Conservation (phyloP, 2,888 invertebrate species). For the Holacanthella duospinosa region DNA sequence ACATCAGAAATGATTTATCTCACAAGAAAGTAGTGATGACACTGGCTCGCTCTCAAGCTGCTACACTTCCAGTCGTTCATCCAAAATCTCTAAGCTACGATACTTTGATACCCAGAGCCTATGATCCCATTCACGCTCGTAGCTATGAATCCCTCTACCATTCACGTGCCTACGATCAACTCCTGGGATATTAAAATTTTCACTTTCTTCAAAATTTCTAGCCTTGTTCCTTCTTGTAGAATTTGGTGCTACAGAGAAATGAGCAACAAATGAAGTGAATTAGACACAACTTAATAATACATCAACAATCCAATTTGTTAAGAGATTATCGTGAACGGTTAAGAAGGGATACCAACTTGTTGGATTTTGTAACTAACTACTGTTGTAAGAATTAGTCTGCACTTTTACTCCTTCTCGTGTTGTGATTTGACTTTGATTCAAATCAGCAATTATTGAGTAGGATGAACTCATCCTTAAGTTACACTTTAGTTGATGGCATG, state of each 20-base stretch:
- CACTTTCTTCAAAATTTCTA: background rate
- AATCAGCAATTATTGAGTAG: background rate
- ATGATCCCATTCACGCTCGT: constrained; percentile 10
- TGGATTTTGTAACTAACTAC: no score
- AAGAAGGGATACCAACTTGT: no score
- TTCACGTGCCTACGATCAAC: background rate
- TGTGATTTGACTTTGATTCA: constrained; percentile 7
- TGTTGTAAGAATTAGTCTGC: no score
- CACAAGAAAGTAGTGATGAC: constrained; percentile 46
- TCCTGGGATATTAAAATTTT: background rate
- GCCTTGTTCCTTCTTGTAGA: background rate
- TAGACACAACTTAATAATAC: no score
- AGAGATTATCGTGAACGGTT: no score
- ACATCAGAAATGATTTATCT: constrained; percentile 44
- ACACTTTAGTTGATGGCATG: no score
- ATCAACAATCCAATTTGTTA: no score
- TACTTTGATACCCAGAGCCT: constrained; percentile 10
- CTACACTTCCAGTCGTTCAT: constrained; percentile 20
- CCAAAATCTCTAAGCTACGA: background rate
- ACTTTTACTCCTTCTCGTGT: no score
- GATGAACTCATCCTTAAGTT: no score
- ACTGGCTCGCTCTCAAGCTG: constrained; percentile 41
- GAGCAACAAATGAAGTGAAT: no score
- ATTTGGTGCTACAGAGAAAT: constrained; percentile 2
- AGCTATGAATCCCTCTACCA: background rate